Evolutionary conservation across 2,797 vertebrate genomes (phyloP).

Genomic region (Gallinago nigripennis): DNA sequence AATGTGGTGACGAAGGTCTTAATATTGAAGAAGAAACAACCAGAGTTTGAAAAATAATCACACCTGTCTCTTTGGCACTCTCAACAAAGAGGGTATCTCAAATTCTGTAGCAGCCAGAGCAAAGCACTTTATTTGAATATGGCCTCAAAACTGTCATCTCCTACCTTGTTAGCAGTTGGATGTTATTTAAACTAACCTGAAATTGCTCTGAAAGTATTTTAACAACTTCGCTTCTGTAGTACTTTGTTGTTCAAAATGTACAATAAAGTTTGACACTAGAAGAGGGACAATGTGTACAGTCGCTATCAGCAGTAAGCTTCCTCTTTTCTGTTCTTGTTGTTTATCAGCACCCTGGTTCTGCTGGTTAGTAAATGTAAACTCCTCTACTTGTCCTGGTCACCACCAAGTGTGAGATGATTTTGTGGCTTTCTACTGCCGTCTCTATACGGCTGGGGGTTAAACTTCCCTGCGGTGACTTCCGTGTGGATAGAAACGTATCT

Average conservation of each 20-base stretch:
- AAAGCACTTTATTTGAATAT: background rate
- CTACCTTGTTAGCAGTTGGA: background rate
- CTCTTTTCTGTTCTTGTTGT: background rate
- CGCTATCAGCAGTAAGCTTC: background rate
- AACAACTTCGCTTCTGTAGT: background rate
- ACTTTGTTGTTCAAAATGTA: background rate
- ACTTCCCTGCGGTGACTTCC: background rate
- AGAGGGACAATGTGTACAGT: background rate
- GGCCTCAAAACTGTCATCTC: background rate
- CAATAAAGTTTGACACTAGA: background rate
- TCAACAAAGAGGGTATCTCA: background rate
- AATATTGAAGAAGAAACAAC: background rate
- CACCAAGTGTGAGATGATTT: fast-evolving
- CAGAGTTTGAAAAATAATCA: background rate
- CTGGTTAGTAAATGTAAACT: background rate
- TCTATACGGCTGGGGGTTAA: background rate
- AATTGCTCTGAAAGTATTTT: background rate
- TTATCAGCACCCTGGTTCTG: background rate
- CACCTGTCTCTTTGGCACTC: background rate
- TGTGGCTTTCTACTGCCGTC: background rate
- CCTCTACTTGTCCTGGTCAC: background rate
- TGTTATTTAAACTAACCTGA: background rate
- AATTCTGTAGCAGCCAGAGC: background rate
- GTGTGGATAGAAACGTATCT: background rate
- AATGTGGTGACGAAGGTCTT: background rate